Conservation (phyloP, 1,140 invertebrate genomes). For the Nymphalis io region DNA sequence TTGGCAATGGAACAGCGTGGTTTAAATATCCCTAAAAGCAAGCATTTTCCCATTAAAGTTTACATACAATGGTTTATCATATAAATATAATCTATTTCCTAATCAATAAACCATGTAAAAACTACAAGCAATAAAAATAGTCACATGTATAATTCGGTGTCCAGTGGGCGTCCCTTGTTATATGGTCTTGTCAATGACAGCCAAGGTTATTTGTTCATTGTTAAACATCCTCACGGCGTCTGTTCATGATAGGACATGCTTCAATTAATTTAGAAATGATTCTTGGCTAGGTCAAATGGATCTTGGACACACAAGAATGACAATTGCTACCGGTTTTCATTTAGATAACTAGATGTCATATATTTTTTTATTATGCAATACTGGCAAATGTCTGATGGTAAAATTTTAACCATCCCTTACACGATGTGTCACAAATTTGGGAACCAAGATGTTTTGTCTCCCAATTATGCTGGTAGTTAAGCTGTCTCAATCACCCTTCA, state of each 20-base stretch:
- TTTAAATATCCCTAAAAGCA: too few species aligned
- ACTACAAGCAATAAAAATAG: background rate
- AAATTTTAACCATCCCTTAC: too few species aligned
- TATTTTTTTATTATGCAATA: too few species aligned
- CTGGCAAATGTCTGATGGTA: too few species aligned
- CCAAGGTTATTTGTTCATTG: slow-evolving; percentile 7
- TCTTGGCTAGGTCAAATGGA: background rate
- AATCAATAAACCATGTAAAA: background rate
- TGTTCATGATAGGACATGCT: background rate
- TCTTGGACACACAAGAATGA: background rate
- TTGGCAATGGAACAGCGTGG: too few species aligned
- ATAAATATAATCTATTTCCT: background rate
- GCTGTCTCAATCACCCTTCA: too few species aligned
- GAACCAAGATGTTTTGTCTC: too few species aligned
- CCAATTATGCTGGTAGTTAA: too few species aligned
- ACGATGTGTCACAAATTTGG: too few species aligned
- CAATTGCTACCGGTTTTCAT: background rate
- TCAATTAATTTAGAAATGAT: slow-evolving; percentile 8
- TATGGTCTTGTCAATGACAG: background rate
- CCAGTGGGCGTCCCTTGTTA: background rate
- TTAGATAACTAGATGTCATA: background rate
- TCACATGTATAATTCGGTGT: background rate
- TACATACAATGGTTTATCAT: too few species aligned
- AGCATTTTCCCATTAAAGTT: too few species aligned
- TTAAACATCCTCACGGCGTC: background rate